These are phyloP conservation scores for Hirtodrosophila confusa DNA, from an alignment of 2,888 invertebrate genomes.

Conservation along the genomic window DNA sequence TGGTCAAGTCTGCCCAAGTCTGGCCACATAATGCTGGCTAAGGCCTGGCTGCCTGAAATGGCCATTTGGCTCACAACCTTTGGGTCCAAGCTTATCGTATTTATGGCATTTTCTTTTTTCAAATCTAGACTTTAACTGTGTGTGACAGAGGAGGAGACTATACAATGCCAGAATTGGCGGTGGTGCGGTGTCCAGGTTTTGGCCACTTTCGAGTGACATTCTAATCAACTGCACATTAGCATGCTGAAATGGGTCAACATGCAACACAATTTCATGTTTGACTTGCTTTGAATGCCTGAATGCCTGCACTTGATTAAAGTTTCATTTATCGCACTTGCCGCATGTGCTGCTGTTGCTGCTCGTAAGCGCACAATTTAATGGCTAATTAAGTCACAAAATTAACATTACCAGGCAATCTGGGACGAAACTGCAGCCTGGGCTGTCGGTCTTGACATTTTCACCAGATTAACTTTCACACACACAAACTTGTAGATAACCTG, in stretches of 20 bases:
- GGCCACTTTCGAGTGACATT: constrained; percentile 66
- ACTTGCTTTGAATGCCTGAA: constrained; percentile 13
- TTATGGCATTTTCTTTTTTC: constrained; percentile 37
- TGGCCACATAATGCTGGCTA: constrained; percentile 33
- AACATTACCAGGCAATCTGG: constrained; percentile 70
- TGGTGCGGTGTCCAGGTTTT: constrained; percentile 2
- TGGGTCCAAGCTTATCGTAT: constrained; percentile 53
- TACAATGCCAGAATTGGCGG: background rate
- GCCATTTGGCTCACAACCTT: constrained; percentile 44
- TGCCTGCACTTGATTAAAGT: constrained; percentile 69
- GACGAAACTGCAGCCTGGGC: constrained; percentile 36
- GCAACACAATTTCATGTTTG: constrained; percentile 47
- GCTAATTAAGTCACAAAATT: constrained; percentile 77
- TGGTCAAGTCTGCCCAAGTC: background rate
- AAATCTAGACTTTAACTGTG: constrained; percentile 13
- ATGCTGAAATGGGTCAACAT: constrained; percentile 62
- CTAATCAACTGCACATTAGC: constrained; percentile 76
- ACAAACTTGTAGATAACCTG: constrained; percentile 28
- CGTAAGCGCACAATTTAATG: constrained; percentile 55
- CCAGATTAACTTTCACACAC: constrained; percentile 19
- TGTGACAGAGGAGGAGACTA: constrained; percentile 23
- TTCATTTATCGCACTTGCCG: constrained; percentile 47
- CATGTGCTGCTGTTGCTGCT: constrained; percentile 10
- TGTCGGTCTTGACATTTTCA: constrained; percentile 20
- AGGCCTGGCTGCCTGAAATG: constrained; percentile 18